A percentile compares a stretch with the other conserved stretches of the same genome.
These are phyloP conservation scores for Ectemnius cavifrons DNA, from an alignment of 2,888 invertebrate genomes.

Conservation along the genomic window DNA sequence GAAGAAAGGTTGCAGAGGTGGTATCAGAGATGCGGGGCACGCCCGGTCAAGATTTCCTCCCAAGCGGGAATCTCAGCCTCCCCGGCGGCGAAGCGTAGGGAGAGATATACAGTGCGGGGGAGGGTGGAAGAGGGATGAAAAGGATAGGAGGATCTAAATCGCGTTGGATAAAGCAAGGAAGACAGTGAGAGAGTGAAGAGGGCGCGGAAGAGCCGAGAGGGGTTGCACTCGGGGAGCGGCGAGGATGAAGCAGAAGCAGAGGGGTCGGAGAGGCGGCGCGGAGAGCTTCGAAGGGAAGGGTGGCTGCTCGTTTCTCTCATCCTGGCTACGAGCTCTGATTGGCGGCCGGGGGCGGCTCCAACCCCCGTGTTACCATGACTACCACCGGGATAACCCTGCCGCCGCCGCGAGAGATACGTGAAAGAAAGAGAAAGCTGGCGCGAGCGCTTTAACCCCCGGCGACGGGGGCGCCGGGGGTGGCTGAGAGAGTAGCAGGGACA, in stretches of 20 bases:
- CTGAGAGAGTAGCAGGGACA: constrained; percentile 12
- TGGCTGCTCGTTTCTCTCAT: constrained; percentile 67
- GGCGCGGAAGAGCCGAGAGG: constrained; percentile 27
- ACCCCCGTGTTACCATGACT: constrained; percentile 80
- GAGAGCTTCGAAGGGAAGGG: constrained; percentile 47
- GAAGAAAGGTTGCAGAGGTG: constrained; percentile 53
- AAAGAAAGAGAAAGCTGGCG: constrained; percentile 44
- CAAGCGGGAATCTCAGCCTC: constrained; percentile 77
- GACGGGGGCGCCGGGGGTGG: background rate
- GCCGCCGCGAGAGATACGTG: constrained; percentile 30
- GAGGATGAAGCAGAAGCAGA: constrained; percentile 34
- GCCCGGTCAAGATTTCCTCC: constrained; percentile 78
- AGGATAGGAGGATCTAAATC: constrained; percentile 29
- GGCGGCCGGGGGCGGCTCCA: constrained; percentile 78
- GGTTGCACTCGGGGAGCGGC: constrained; percentile 15
- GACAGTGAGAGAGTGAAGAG: constrained; percentile 33
- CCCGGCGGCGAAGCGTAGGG: constrained; percentile 60
- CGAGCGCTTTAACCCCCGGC: constrained; percentile 4
- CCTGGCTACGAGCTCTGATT: constrained; percentile 80
- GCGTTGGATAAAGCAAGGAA: constrained; percentile 4
- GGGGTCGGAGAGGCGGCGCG: constrained; percentile 25
- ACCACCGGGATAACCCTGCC: constrained; percentile 79
- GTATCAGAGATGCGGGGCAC: constrained; percentile 77
- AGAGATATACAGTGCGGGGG: constrained; percentile 5
- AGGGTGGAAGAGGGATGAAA: constrained; percentile 26